Evolutionary conservation across 2,113 vertebrate species (phyloP).

Genomic region (Cheirogaleus medius): DNA sequence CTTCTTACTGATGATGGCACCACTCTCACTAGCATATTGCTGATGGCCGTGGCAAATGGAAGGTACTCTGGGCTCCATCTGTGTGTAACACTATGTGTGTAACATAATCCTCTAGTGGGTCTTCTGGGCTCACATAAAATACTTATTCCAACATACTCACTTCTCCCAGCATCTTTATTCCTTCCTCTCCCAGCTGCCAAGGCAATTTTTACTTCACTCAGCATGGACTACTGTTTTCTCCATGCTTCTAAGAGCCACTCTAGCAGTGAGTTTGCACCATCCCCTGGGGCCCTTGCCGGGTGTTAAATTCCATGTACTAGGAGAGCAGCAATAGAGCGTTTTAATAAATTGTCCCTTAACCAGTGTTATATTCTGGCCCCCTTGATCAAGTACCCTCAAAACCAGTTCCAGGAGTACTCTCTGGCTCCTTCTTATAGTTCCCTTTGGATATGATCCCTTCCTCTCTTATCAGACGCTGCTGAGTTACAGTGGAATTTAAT

Average conservation of each 20-base stretch:
- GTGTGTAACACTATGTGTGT: neutral
- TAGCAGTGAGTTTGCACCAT: neutral
- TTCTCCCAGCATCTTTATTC: neutral
- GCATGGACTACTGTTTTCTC: neutral
- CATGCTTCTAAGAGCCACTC: neutral
- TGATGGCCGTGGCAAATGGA: neutral
- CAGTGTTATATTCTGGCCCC: neutral
- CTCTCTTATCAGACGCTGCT: neutral
- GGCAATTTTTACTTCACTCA: neutral
- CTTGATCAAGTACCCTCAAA: neutral
- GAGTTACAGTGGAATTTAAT: neutral
- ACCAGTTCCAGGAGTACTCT: neutral
- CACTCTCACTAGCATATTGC: neutral
- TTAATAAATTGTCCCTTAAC: neutral
- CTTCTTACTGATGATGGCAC: neutral
- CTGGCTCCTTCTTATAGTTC: neutral
- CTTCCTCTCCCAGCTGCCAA: neutral
- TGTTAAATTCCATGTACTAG: neutral
- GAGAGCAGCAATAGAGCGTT: neutral
- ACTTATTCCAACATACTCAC: neutral
- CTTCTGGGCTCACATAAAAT: neutral
- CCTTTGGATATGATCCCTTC: neutral
- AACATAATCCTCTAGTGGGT: neutral
- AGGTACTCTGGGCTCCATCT: neutral
- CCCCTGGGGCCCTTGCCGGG: neutral